Evolutionary conservation across 2,888 invertebrate genomes (phyloP), one percentile per base, ranked within the genome.

Genomic region (Dryobota labecula): DNA sequence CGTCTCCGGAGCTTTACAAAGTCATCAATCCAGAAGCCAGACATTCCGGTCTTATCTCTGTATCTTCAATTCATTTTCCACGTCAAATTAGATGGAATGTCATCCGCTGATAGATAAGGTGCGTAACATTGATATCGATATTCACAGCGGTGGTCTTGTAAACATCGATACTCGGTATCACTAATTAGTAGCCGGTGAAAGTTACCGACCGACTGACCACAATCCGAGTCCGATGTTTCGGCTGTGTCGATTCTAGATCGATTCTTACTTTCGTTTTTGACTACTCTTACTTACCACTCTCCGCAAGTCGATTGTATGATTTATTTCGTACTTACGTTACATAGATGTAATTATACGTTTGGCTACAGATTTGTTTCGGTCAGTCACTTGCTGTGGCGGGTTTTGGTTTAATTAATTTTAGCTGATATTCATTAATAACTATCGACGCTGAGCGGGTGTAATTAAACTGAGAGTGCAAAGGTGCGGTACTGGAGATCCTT

Each of bases 211-310:
- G 93, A 96, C 94, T 96, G 95, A 95, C 95, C 95, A 95, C 91
- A 91, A 94, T 95, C 89, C 89, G 86, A 89, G 86, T 89, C 85
- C 92, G 92, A 94, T 93, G 94, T 95, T 95, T 95, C 92, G 94
- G 94, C 89, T 89, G 87, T 91, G 92, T 88, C 91, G 93, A 95
- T 94, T 95, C 94, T 94, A 95, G 94, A 95, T 94, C 93, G 93
- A 95, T 93, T 93, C 94, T 93, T 93, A 96, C 95, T 96, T 96
- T 96, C 95, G 95, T 94, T 96, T 96, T 95, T 95, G 94, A 93
- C 94, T 94, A 93, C 94, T 94, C 94, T 94, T 94, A 92, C 94
- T 92, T 90, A 90, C 91, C 92, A 87, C 89, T 94, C 94, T 91
- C 93, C 90, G 84, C 76, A 76, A 84, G 86, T 89, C 89, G 88